phyloP scores from a whole-genome alignment of 2,797 vertebrate genomes.

The Anguilla megastoma region DNA sequence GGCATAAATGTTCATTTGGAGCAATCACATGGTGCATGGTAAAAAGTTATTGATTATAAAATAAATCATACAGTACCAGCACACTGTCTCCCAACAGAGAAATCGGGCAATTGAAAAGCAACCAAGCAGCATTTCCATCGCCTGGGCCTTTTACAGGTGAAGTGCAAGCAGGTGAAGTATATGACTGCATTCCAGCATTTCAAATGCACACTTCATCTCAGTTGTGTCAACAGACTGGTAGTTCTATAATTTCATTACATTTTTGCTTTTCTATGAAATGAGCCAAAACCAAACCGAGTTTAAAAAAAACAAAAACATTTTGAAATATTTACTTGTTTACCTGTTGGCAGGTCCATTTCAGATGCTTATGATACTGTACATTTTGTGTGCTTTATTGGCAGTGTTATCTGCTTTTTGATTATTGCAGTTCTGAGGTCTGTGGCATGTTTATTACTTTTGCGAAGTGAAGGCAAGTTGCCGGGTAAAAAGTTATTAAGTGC shows the following conservation, averaged over 20 bases:
- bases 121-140: neutral
- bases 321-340: slow-evolving; percentile 15
- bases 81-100: neutral
- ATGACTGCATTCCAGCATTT: neutral
- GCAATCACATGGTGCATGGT: neutral
- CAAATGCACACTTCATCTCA: neutral
- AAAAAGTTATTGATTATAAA: neutral
- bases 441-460: slow-evolving; percentile 16
- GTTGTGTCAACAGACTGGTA: neutral
- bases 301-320: neutral
- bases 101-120: neutral
- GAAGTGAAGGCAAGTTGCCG: neutral
- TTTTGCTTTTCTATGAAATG: neutral
- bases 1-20: neutral
- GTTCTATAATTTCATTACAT: neutral
- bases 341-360: slow-evolving; percentile 8
- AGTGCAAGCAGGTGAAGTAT: neutral
- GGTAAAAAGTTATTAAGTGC: neutral
- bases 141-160: neutral
- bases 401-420: slow-evolving; percentile 2
- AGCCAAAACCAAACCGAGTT: neutral
- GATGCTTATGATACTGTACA: slow-evolving; percentile 2
- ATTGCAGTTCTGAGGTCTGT: slow-evolving; percentile 19
- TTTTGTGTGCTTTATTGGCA: slow-evolving; percentile 12
- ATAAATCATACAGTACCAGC: neutral